Base-by-base conservation (phyloP, 2,113 vertebrate species). In the Oryzias melastigma region DNA sequence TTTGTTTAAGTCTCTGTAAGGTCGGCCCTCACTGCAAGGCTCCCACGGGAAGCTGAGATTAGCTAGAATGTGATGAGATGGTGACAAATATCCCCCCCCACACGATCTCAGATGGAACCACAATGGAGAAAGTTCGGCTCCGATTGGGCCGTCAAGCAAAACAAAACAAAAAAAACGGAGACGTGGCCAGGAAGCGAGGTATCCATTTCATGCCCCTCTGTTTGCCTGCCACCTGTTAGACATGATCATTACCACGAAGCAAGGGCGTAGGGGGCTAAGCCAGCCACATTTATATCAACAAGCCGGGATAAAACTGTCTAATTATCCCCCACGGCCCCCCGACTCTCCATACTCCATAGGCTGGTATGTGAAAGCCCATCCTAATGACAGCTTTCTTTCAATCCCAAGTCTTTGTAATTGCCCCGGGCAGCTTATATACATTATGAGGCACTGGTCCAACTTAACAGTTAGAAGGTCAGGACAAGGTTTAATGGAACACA, bases 221-320 rank as follows among this genome's bases (percentile, higher is more conserved):
- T 95, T 95, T 95, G 92, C 88, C 91, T 90, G 82, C 93, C 97
- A 98, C 96, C 97, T 99, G 97, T 96, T 96, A 91, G 87, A 89
- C 89, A 93, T 92, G 93, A 94, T 93, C 92, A 92, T 95, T 95
- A 94, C 90, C 93, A 92, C 88, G 78, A 85, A 84, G 83, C 82
- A 87, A 87, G 90, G 89, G 92, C 90, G 88, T 88, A 84, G 93
- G 91, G 92, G 92, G 92, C 93, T 95, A 94, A 96, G 93, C 92
- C 77, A 79, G 92, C 91, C 94, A 94, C 94, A 96, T 96, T 97
- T 95, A 94, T 93, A 95, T 95, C 95, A 98, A 96, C 95, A 98
- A 94, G 92, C 93, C 87, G 69, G 68, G 91, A 92, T 94, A 94
- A 94, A 92, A 91, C 91, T 90, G 92, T 93, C 94, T 96, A 95